phyloP scores from a whole-genome alignment of 2,888 invertebrate genomes.

The Hesperia comma region DNA sequence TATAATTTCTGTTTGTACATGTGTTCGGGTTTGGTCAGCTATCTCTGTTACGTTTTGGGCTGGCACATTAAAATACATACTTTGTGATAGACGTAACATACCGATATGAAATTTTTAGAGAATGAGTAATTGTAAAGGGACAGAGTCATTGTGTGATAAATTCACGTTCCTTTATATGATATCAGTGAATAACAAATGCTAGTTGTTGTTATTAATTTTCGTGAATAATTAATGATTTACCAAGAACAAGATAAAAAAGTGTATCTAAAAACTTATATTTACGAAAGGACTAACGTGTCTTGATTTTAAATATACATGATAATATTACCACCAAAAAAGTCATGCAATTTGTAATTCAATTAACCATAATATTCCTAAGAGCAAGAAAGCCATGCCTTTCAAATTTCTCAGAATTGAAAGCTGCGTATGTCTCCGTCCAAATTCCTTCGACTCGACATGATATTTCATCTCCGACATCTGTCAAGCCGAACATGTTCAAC shows the following conservation, averaged over 20 bases:
- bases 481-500: conserved; percentile 71
- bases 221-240: no score
- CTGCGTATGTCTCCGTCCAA: conserved; percentile 45
- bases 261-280: no score
- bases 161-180: background rate
- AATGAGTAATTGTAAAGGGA: background rate
- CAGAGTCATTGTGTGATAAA: background rate
- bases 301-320: background rate
- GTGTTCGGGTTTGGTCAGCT: conserved; percentile 18
- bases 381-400: conserved; percentile 39
- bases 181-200: background rate
- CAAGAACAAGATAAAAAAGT: no score
- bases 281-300: no score
- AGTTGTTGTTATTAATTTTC: background rate
- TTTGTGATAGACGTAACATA: background rate
- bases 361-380: conserved; percentile 17
- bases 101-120: background rate
- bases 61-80: background rate
- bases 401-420: conserved; percentile 48
- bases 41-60: conserved; percentile 5
- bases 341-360: conserved; percentile 28
- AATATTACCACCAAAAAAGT: conserved; percentile 2
- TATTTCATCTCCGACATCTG: conserved; percentile 75
- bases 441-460: conserved; percentile 54
- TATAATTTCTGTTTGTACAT: conserved; percentile 33